phyloP scores from a whole-genome alignment of 2,888 invertebrate species.

The Tetragonula carbonaria region DNA sequence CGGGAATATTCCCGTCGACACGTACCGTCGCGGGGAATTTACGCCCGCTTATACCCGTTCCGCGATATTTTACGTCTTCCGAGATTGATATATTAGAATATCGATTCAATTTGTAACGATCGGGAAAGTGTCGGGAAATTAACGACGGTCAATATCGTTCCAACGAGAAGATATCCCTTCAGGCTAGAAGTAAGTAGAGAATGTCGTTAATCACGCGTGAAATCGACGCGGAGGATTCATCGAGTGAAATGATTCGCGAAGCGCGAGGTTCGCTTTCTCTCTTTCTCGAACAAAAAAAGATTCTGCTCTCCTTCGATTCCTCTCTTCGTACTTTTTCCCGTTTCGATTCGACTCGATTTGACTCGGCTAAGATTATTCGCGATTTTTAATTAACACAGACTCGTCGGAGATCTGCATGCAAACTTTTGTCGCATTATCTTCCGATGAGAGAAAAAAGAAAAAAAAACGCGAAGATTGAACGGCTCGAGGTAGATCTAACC shows the following conservation, averaged over 20 bases:
- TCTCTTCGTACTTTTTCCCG: neutral
- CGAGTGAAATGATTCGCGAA: neutral
- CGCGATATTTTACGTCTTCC: too few species aligned
- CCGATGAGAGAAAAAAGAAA: neutral
- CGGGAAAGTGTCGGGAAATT: neutral
- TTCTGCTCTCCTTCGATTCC: neutral
- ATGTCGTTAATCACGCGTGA: slow-evolving; percentile 14
- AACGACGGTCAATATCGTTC: slow-evolving; percentile 6
- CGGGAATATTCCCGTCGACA: too few species aligned
- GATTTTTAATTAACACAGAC: neutral
- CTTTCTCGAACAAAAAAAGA: neutral
- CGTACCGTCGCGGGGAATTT: too few species aligned
- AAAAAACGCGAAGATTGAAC: neutral
- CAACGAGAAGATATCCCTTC: neutral
- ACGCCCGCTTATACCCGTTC: too few species aligned
- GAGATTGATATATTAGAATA: neutral
- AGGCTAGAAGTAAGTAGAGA: neutral
- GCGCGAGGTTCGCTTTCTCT: slow-evolving; percentile 6
- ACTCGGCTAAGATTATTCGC: neutral
- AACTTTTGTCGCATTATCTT: neutral
- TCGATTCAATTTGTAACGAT: neutral
- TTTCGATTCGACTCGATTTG: neutral
- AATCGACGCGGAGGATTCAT: neutral
- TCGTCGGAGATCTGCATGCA: neutral
- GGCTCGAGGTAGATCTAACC: neutral